Conservation (phyloP, 2,113 vertebrate species). For the Eretmochelys imbricata region DNA sequence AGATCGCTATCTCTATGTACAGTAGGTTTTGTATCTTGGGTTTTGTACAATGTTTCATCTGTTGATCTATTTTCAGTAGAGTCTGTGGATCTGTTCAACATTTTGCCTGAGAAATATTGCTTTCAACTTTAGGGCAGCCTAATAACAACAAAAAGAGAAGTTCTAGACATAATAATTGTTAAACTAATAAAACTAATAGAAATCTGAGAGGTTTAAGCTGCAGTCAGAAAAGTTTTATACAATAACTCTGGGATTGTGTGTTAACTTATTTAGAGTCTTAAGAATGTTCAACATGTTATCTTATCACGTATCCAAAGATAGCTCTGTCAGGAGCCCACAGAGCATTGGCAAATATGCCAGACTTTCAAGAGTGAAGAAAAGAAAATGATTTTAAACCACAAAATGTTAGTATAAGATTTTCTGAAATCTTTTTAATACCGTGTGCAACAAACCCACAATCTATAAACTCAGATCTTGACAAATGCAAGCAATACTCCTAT, state of each 20-base stretch:
- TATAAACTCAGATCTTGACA: not conserved
- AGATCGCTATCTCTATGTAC: too few relatives aligned
- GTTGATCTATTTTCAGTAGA: not conserved
- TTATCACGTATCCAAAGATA: constrained; percentile 48
- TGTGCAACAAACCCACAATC: not conserved
- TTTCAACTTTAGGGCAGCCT: not conserved
- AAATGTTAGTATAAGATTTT: constrained; percentile 45
- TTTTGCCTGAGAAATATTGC: not conserved
- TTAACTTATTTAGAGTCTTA: constrained; percentile 19
- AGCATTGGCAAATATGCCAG: constrained; percentile 18
- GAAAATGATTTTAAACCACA: constrained; percentile 58
- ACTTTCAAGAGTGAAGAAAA: constrained; percentile 55
- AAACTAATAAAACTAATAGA: not conserved
- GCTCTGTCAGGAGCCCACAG: constrained; percentile 15
- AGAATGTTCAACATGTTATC: constrained; percentile 28
- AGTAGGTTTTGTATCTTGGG: not conserved
- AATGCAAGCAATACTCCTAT: not conserved
- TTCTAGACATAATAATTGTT: not conserved
- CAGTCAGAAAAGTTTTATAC: constrained; percentile 24
- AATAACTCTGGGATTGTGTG: constrained; percentile 44
- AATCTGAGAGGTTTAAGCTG: constrained; percentile 13
- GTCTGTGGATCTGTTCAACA: not conserved
- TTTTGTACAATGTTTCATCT: not conserved
- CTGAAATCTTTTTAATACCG: constrained; percentile 42
- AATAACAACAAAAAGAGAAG: not conserved